These are phyloP conservation scores for Aelia acuminata DNA, from an alignment of 2,888 invertebrate species.

Conservation along the genomic window DNA sequence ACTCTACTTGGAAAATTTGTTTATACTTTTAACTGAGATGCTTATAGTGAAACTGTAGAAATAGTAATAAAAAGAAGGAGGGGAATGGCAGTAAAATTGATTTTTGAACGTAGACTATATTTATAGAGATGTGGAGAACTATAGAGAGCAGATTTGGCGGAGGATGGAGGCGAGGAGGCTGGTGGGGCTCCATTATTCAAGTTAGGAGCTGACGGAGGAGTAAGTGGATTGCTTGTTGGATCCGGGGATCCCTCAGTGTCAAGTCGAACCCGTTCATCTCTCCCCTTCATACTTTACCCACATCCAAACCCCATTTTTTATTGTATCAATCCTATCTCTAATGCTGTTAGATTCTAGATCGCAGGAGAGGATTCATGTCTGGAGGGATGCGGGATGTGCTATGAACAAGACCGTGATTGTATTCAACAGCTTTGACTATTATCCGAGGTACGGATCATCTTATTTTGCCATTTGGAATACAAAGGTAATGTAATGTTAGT, in stretches of 20 bases:
- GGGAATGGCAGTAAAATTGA: neutral
- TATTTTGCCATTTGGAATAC: neutral
- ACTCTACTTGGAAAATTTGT: too few species aligned
- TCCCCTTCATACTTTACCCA: conserved; percentile 49
- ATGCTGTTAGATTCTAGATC: conserved; percentile 41
- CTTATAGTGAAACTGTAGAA: too few species aligned
- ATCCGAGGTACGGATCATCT: neutral
- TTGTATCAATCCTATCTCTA: conserved; percentile 4
- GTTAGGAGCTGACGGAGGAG: conserved; percentile 43
- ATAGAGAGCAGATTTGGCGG: conserved; percentile 40
- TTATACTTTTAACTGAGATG: too few species aligned
- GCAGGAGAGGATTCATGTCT: neutral
- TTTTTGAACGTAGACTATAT: neutral
- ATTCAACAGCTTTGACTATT: neutral
- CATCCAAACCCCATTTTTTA: neutral
- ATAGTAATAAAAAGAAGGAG: neutral
- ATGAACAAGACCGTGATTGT: neutral
- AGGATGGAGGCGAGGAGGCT: neutral
- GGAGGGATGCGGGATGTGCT: neutral
- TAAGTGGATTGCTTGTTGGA: conserved; percentile 25
- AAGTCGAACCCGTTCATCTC: neutral
- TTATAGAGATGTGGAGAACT: neutral
- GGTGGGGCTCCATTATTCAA: conserved; percentile 40
- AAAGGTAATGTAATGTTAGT: neutral
- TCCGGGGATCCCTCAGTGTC: conserved; percentile 48